These are phyloP conservation scores for Microctenopoma lineatum DNA, from an alignment of 2,797 vertebrate genomes.

Conservation along the genomic window DNA sequence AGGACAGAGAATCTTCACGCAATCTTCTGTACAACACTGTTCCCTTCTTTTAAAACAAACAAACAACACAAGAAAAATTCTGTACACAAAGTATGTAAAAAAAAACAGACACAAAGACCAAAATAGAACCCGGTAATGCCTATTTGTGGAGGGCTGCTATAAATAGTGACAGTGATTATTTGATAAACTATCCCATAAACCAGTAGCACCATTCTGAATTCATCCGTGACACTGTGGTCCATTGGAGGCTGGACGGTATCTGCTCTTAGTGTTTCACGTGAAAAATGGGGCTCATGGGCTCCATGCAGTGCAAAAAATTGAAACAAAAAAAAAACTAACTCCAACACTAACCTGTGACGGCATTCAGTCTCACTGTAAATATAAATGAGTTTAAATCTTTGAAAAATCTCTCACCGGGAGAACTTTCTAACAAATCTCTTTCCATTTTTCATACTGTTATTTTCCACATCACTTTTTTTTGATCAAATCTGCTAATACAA, in stretches of 20 bases:
- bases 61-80: constrained; percentile 58
- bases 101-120: constrained; percentile 60
- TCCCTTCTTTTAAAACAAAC: constrained; percentile 75
- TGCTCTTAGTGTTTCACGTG: constrained; percentile 56
- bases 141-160: constrained; percentile 57
- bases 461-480: constrained; percentile 25
- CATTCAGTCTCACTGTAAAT: constrained; percentile 55
- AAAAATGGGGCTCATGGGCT: constrained; percentile 54
- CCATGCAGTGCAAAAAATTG: constrained; percentile 69
- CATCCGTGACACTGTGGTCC: constrained; percentile 32
- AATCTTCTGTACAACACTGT: constrained; percentile 74
- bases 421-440: constrained; percentile 41
- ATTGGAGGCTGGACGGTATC: constrained; percentile 36
- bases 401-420: constrained; percentile 74
- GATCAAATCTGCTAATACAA: constrained; percentile 66
- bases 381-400: constrained; percentile 54
- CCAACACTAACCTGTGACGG: constrained; percentile 49
- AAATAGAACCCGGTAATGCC: constrained; percentile 47
- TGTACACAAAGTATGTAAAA: constrained; percentile 74
- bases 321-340: constrained; percentile 39
- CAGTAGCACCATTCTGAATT: constrained; percentile 67
- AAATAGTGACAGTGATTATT: constrained; percentile 61
- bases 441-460: constrained; percentile 35
- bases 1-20: constrained; percentile 64
- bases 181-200: constrained; percentile 44